These are phyloP conservation scores for Borostomias antarcticus DNA, from an alignment of 2,797 vertebrate genomes.

Conservation along the genomic window DNA sequence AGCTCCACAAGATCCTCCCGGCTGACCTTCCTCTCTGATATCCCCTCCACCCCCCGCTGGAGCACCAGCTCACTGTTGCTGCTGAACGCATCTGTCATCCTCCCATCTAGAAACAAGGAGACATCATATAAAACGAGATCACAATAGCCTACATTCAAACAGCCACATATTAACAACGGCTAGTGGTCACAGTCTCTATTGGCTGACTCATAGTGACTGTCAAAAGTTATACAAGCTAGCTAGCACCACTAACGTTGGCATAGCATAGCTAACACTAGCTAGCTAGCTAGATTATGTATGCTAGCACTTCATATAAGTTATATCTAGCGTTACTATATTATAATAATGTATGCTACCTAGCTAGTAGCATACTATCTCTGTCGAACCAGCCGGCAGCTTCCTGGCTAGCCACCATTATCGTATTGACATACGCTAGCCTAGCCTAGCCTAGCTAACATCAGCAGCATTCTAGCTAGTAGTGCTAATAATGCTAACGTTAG, in stretches of 20 bases:
- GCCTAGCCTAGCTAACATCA: no score
- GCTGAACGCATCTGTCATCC: constrained; percentile 83
- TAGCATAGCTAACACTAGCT: background rate
- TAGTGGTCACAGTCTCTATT: no score
- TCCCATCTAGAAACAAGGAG: background rate
- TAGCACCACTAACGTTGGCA: no score
- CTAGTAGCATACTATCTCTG: no score
- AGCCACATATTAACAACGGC: no score
- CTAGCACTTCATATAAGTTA: background rate
- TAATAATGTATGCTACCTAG: background rate
- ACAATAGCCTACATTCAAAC: no score
- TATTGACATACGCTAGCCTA: no score
- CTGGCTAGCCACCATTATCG: no score
- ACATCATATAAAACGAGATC: background rate
- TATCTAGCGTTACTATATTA: background rate
- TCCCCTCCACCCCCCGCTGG: constrained; percentile 60
- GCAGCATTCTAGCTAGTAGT: no score
- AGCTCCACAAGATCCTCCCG: constrained; percentile 63
- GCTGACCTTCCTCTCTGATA: constrained; percentile 33
- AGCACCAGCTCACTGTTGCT: constrained; percentile 79
- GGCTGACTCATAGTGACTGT: no score
- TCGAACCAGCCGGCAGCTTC: no score
- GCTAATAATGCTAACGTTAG: no score
- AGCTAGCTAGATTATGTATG: background rate
- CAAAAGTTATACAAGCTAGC: background rate